phyloP scores from a whole-genome alignment of 1,140 invertebrate genomes.

The Hestina assimilis region DNA sequence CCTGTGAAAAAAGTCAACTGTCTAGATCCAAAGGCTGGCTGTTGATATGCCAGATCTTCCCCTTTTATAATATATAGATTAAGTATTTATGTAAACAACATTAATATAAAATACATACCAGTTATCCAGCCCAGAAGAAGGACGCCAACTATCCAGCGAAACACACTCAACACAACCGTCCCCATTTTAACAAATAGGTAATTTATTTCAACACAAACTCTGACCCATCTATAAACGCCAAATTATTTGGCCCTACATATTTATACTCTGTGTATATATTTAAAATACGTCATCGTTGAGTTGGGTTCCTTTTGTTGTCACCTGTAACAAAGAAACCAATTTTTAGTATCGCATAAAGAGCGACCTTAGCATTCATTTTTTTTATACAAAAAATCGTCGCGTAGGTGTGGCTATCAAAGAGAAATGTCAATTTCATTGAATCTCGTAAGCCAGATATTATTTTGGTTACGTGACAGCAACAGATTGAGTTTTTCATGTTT shows the following conservation, averaged over 20 bases:
- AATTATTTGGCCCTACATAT: conserved; percentile 29
- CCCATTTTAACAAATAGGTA: conserved; percentile 39
- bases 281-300: conserved; percentile 30
- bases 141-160: conserved; percentile 33
- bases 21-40: too few relatives aligned
- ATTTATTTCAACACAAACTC: conserved; percentile 25
- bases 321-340: conserved; percentile 52
- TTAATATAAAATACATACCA: conserved; percentile 36
- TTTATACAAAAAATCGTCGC: conserved; percentile 12
- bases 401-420: conserved; percentile 6
- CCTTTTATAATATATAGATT: too few relatives aligned
- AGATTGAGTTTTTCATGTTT: background rate
- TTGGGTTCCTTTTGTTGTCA: conserved; percentile 38
- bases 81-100: background rate
- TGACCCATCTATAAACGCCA: conserved; percentile 14
- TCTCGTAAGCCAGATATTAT: conserved; percentile 1
- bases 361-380: conserved; percentile 24
- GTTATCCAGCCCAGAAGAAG: conserved; percentile 46
- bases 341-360: conserved; percentile 26
- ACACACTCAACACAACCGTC: conserved; percentile 30
- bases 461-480: background rate
- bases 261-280: conserved; percentile 27
- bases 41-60: too few relatives aligned
- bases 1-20: too few relatives aligned
- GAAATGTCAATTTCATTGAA: conserved; percentile 15